Conservation (phyloP, 2,888 invertebrate genomes). For the Lasioglossum zephyrum region DNA sequence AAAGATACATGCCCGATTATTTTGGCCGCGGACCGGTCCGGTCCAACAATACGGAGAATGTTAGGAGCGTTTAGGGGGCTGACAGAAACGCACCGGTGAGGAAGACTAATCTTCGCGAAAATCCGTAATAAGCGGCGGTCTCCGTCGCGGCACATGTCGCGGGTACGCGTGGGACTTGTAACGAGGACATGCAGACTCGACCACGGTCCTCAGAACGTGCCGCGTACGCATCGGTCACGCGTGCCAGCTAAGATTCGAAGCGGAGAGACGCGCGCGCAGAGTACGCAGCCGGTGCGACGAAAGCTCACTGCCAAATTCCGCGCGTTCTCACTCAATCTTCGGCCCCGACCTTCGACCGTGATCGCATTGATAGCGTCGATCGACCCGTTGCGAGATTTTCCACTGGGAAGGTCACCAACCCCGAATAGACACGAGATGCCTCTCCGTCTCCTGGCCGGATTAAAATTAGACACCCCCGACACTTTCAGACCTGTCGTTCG, state of each 20-base stretch:
- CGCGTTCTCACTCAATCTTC: conserved; percentile 69
- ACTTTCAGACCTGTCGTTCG: neutral
- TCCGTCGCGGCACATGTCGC: conserved; percentile 60
- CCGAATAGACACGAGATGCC: neutral
- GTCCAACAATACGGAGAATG: conserved; percentile 34
- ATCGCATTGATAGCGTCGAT: conserved; percentile 43
- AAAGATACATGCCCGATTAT: conserved; percentile 16
- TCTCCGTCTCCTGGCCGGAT: neutral
- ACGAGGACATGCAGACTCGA: conserved; percentile 61
- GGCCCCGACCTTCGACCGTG: conserved; percentile 62
- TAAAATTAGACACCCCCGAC: conserved; percentile 8
- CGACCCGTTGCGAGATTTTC: neutral
- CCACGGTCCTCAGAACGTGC: conserved; percentile 71
- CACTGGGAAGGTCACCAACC: conserved; percentile 2
- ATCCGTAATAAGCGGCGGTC: conserved; percentile 48
- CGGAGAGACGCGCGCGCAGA: conserved; percentile 54
- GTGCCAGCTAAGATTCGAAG: conserved; percentile 77
- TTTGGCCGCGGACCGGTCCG: conserved; percentile 10
- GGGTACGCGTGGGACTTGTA: conserved; percentile 60
- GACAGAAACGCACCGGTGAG: conserved; percentile 44
- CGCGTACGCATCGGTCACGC: conserved; percentile 76
- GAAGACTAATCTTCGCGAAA: conserved; percentile 41
- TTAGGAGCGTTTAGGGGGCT: conserved; percentile 33
- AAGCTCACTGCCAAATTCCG: conserved; percentile 74
- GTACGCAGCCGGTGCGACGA: conserved; percentile 35